Evolutionary conservation across 92 coral and sea anemone genomes (phyloP), one percentile per base, ranked within the genome.

Genomic region (Siderastrea siderea): DNA sequence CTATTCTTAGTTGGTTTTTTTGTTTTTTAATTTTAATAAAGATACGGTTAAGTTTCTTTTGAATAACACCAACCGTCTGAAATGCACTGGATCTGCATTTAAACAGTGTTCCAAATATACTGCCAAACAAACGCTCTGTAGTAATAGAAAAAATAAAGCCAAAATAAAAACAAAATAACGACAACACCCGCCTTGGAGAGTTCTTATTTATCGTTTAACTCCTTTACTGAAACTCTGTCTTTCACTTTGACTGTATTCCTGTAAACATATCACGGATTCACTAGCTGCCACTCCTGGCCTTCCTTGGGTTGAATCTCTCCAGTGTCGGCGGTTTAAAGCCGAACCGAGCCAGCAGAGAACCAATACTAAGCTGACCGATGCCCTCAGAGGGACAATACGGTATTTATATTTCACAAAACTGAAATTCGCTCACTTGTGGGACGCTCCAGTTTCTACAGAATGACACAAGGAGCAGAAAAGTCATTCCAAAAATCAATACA

Each of bases 181-280:
- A 67, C 71, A 67, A 48, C 71, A 67, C 50, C 71, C 71, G 47
- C 71, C 71, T 3, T 67, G 71, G 71, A 67, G 71, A 66, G 46
- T 5, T 7, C 38, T 26, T 26, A 26, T 59, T 1, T 10, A 9
- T 53, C 5, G 57, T 7, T 7, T 55, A 55, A 8, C 61, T 55
- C 8, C 12, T 55, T 7, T 55, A 7, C 12, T 55, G 2, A 14
- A 11, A 55, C 61, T 55, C 19, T 16, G 26, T 14, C 26, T n/a
- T 61, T n/a, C 13, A 61, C 66, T 15, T 15, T n/a, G 14, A 14
- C 66, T 53, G 66, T 61, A 13, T 61, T 19, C 0, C 66, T 61
- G 6, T 61, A 61, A 61, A 61, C 66, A 5, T 61, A 5, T 16
- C 5, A 6, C 6, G 5, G 66, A 61, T 11, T 61, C 17, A 52